Percentiles rank a stretch among this genome's conserved stretches.
phyloP scores from a whole-genome alignment of 2,888 invertebrate species.

The Labia minor region DNA sequence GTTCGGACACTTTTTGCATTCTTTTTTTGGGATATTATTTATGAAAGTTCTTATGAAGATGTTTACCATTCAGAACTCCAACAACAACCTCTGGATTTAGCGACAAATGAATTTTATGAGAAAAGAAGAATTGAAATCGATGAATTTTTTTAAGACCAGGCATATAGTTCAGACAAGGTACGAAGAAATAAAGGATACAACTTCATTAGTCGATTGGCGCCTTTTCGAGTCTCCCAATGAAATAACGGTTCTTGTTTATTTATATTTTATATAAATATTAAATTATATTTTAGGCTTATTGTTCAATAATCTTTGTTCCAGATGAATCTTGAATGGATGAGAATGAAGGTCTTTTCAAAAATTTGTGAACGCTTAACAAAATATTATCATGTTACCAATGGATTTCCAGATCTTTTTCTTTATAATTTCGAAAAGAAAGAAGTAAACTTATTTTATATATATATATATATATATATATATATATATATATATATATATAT shows the following conservation, averaged over 20 bases:
- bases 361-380: conserved; percentile 50
- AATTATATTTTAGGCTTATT: no score
- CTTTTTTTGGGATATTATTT: conserved; percentile 73
- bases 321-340: conserved; percentile 44
- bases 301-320: conserved; percentile 28
- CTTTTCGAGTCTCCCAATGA: conserved; percentile 24
- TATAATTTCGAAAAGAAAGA: conserved; percentile 51
- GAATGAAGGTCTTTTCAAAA: conserved; percentile 40
- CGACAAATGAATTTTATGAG: conserved; percentile 51
- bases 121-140: conserved; percentile 52
- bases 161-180: not conserved
- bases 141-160: conserved; percentile 28
- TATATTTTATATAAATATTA: no score
- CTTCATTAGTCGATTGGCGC: conserved; percentile 25
- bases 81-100: conserved; percentile 60
- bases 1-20: conserved; percentile 51
- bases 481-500: no score
- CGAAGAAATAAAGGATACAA: conserved; percentile 29
- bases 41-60: conserved; percentile 45
- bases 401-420: conserved; percentile 73
- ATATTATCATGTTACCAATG: conserved; percentile 52
- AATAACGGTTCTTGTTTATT: conserved; percentile 26
- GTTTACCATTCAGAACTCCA: conserved; percentile 57
- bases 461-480: no score
- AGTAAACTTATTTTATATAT: no score